Base-by-base conservation (phyloP, 2,888 invertebrate species). In the Hipparchia semele region DNA sequence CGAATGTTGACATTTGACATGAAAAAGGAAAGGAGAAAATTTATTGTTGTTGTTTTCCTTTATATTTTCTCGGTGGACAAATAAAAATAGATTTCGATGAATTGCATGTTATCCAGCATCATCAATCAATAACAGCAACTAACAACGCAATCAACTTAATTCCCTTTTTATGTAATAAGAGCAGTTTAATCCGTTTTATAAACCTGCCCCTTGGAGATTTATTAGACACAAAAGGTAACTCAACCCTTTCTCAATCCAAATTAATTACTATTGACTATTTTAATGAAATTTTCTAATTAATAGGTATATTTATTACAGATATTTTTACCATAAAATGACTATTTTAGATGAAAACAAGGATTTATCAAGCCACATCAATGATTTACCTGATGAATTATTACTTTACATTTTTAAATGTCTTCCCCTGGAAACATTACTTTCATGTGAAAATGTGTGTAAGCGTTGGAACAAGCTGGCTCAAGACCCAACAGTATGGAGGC, bases 311-410 rank as follows among this genome's bases (percentile, higher is more conserved):
- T 58, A 3, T 58, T 58, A 58, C 58, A 58, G 58, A 6, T 13
- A 7, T 9, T 13, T 64, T 6, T 13, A 1, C 8, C 49, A 13
- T 12, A 72, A 65, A 65, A 78, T 78, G 78, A 75, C 77, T 39
- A 58, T 76, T 23, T 60, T 54, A 23, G 39, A 61, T 9, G 61
- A 54, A 12, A 68, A 70, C 6, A 54, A 70, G 9, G 68, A 71
- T 59, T 46, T n/a, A 33, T 72, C 51, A 39, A 60, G 62, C 9
- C 39, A 59, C 45, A 84, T 89, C n/a, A 79, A 88, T 75, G 74
- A 78, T 68, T 80, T 94, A 71, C 94, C 94, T 12, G 87, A 91
- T 76, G 94, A 94, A 79, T 79, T 94, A 70, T 70, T 94, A 58
- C 80, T 92, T 64, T 78, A 82, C 61, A 88, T 94, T 75, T 92